These are phyloP conservation scores for Epinephelus awoara DNA, from an alignment of 2,797 vertebrate genomes.

Conservation along the genomic window DNA sequence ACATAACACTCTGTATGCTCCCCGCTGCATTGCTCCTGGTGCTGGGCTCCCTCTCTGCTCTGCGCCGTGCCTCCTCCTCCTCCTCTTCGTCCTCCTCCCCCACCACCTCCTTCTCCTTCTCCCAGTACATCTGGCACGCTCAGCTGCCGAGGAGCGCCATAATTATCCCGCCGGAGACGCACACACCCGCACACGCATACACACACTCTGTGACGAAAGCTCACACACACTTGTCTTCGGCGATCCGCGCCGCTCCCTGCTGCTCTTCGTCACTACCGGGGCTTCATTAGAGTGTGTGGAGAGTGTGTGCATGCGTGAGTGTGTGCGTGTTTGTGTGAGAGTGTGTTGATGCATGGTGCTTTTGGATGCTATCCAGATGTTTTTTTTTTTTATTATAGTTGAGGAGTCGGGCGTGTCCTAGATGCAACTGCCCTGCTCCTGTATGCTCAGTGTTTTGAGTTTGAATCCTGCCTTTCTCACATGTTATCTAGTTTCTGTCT, in stretches of 20 bases:
- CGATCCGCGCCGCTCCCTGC: constrained; percentile 82
- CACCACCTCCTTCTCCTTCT: constrained; percentile 90
- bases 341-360: constrained; percentile 77
- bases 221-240: constrained; percentile 76
- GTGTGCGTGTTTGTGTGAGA: constrained; percentile 52
- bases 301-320: constrained; percentile 54
- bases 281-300: constrained; percentile 96
- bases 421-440: constrained; percentile 70
- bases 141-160: constrained; percentile 99
- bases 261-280: constrained; percentile 97
- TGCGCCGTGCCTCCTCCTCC: constrained; percentile 78
- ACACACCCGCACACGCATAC: constrained; percentile 49
- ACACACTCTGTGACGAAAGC: constrained; percentile 63
- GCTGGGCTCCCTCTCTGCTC: constrained; percentile 87
- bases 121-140: constrained; percentile 97
- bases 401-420: constrained; percentile 79
- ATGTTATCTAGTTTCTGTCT: neutral
- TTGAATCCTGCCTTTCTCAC: constrained; percentile 22
- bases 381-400: constrained; percentile 78
- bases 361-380: constrained; percentile 83
- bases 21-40: constrained; percentile 93
- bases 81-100: constrained; percentile 86
- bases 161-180: constrained; percentile 98
- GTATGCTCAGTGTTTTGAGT: constrained; percentile 38
- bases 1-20: constrained; percentile 76